A percentile compares a stretch with the other conserved stretches of the same genome.
Conservation (phyloP, 2,888 invertebrate species). For the Diarsia rubi region DNA sequence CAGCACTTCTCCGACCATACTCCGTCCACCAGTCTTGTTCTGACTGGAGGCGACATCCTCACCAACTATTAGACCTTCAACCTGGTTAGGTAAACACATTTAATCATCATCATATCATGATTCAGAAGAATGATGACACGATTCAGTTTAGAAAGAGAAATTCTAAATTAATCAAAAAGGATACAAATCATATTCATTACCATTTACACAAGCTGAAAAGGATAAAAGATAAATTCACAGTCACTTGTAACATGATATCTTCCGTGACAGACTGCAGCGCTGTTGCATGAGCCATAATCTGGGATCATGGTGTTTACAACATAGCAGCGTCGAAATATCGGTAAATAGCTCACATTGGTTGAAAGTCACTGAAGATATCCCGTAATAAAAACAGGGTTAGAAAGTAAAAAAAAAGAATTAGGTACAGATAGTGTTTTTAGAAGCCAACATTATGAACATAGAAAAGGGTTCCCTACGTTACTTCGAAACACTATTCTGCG, state of each 20-base stretch:
- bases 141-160: neutral
- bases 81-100: constrained; percentile 68
- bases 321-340: too few species aligned
- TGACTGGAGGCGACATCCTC: constrained; percentile 93
- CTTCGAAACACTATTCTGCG: too few species aligned
- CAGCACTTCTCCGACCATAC: constrained; percentile 92
- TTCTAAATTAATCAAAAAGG: neutral
- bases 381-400: too few species aligned
- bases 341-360: too few species aligned
- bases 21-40: constrained; percentile 91
- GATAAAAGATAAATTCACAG: too few species aligned
- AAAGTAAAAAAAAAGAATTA: too few species aligned
- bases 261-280: too few species aligned
- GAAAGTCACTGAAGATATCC: too few species aligned
- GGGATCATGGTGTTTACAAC: too few species aligned
- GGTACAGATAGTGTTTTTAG: neutral
- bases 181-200: neutral
- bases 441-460: neutral
- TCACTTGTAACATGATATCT: too few species aligned
- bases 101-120: neutral
- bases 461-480: too few species aligned
- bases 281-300: too few species aligned
- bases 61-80: constrained; percentile 92
- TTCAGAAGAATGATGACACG: neutral
- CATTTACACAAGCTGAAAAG: neutral